Conservation (phyloP, 2,888 invertebrate species). For the Chloroclysta siterata region DNA sequence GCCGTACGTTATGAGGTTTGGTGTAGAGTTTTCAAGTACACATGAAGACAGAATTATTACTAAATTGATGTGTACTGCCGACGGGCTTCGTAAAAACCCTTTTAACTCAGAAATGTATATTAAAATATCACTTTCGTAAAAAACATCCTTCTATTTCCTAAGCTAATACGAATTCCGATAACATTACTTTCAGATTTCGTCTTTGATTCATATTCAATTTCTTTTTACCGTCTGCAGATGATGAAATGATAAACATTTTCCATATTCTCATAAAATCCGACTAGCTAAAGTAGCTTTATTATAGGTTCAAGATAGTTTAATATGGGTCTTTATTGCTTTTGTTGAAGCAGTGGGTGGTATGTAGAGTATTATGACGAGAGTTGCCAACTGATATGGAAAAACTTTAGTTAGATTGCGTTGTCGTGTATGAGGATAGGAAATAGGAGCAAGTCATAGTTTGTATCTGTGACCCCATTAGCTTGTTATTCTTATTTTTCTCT, state of each 20-base stretch:
- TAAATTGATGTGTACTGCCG: not conserved
- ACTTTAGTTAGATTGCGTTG: slow-evolving; percentile 28
- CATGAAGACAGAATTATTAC: not conserved
- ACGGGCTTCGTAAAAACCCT: too few relatives aligned
- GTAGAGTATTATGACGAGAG: slow-evolving; percentile 19
- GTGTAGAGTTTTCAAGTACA: not conserved
- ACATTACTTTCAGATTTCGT: not conserved
- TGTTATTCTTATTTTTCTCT: slow-evolving; percentile 1
- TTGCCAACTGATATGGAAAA: slow-evolving; percentile 32
- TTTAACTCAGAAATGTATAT: too few relatives aligned
- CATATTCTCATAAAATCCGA: not conserved
- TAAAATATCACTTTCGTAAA: too few relatives aligned
- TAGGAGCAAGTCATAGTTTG: not conserved
- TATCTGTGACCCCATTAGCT: slow-evolving; percentile 3
- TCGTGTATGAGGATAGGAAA: slow-evolving; percentile 22
- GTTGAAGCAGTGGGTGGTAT: slow-evolving; percentile 21
- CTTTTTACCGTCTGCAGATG: not conserved
- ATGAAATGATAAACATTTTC: not conserved
- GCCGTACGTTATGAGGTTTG: not conserved
- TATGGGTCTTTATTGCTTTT: slow-evolving; percentile 30
- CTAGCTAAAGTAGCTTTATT: not conserved
- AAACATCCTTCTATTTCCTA: too few relatives aligned
- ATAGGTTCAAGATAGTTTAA: not conserved
- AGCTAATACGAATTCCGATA: too few relatives aligned
- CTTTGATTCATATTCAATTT: not conserved